Percentiles rank a stretch among this genome's conserved stretches.
These are phyloP conservation scores for Bombus huntii DNA, from an alignment of 1,140 invertebrate species.

Conservation along the genomic window DNA sequence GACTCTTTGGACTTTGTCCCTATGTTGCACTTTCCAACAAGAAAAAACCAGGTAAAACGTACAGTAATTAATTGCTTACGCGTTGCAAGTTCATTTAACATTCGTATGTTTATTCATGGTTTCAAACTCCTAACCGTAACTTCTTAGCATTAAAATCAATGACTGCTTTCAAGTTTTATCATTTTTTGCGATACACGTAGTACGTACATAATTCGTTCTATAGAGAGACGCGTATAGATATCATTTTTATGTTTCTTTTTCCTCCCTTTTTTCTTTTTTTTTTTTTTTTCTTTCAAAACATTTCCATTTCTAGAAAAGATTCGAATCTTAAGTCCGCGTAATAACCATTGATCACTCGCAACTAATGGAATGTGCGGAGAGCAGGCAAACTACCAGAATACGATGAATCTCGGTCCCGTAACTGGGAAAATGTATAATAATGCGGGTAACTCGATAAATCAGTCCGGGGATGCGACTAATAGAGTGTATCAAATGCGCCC, in stretches of 20 bases:
- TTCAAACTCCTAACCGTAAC: neutral
- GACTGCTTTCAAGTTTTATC: neutral
- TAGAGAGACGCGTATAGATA: neutral
- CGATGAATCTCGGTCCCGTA: conserved; percentile 45
- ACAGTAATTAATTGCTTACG: neutral
- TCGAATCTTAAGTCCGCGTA: conserved; percentile 38
- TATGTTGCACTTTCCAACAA: neutral
- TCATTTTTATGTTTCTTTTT: neutral
- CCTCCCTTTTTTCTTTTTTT: neutral
- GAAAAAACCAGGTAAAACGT: neutral
- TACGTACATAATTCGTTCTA: no score
- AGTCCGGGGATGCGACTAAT: conserved; percentile 76
- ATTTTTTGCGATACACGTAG: neutral
- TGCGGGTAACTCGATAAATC: conserved; percentile 75
- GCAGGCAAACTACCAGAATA: conserved; percentile 28
- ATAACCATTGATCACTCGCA: conserved; percentile 57
- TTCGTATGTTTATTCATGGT: conserved; percentile 26
- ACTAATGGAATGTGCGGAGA: conserved; percentile 52
- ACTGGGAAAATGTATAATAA: conserved; percentile 68
- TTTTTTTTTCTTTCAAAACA: neutral
- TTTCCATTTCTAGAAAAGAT: conserved; percentile 20
- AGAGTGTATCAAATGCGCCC: conserved; percentile 79
- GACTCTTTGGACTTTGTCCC: neutral
- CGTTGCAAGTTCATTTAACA: neutral
- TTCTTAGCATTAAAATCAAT: neutral